A percentile compares a stretch with the other conserved stretches of the same genome.
Conservation (phyloP, 2,113 vertebrate species). For the Dolichotis patagonum region DNA sequence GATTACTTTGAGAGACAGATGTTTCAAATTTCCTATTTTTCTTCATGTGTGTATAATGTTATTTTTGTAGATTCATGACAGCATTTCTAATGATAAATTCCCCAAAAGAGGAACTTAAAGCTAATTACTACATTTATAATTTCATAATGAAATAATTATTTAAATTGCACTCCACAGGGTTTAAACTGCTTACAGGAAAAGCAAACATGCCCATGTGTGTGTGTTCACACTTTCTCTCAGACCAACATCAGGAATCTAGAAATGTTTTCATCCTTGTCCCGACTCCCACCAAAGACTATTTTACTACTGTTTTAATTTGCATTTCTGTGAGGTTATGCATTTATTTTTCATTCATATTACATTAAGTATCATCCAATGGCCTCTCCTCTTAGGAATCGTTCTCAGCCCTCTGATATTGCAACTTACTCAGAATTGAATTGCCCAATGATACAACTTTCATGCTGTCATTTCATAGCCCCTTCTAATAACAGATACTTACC, state of each 20-base stretch:
- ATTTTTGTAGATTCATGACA: not conserved
- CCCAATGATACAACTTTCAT: not conserved
- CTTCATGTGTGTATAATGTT: not conserved
- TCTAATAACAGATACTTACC: not conserved
- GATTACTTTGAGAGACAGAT: not conserved
- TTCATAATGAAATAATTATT: slow-evolving; percentile 13
- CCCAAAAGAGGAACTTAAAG: slow-evolving; percentile 3
- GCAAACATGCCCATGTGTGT: not conserved
- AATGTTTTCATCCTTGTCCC: not conserved
- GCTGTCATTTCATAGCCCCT: not conserved
- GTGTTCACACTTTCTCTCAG: not conserved
- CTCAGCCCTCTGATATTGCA: not conserved
- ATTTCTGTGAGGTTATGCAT: not conserved
- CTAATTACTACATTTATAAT: not conserved
- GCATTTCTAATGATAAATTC: not conserved
- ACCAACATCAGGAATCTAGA: not conserved
- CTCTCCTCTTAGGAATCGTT: not conserved
- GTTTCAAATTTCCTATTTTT: not conserved
- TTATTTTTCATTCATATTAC: not conserved
- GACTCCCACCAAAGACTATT: not conserved
- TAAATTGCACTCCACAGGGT: not conserved
- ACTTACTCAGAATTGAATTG: not conserved
- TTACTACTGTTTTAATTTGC: not conserved
- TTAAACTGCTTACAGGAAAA: not conserved
- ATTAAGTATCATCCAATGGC: not conserved